These are phyloP conservation scores for Ptychobarbus kaznakovi DNA, from an alignment of 2,797 vertebrate genomes.

Conservation along the genomic window DNA sequence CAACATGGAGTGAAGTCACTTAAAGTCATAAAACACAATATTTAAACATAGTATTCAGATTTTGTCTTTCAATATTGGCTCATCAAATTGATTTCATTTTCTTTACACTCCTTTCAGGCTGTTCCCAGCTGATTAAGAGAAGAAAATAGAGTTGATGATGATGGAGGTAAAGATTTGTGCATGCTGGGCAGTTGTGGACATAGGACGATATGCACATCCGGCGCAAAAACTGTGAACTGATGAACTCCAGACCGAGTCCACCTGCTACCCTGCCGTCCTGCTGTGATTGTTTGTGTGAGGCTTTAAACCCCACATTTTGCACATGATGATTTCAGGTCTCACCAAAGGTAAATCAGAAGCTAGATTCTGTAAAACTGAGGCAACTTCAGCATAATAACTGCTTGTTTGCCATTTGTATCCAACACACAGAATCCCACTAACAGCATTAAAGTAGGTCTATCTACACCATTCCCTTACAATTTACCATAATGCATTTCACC, in stretches of 20 bases:
- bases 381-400: neutral
- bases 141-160: neutral
- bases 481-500: neutral
- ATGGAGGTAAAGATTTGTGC: neutral
- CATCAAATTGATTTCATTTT: neutral
- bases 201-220: neutral
- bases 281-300: constrained; percentile 12
- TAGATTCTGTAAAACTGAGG: neutral
- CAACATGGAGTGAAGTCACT: too few species aligned
- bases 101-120: neutral
- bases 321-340: neutral
- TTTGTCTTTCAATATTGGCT: neutral
- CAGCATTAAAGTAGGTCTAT: neutral
- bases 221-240: constrained; percentile 43
- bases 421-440: neutral
- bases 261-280: constrained; percentile 31
- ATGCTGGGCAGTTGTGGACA: constrained; percentile 26
- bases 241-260: constrained; percentile 49
- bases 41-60: neutral
- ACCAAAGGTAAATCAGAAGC: neutral
- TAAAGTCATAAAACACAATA: neutral
- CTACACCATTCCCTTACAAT: neutral
- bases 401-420: neutral
- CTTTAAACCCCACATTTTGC: neutral
- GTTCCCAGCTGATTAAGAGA: neutral